Conservation (phyloP, 2,888 invertebrate species). For the Polydrusus cervinus region DNA sequence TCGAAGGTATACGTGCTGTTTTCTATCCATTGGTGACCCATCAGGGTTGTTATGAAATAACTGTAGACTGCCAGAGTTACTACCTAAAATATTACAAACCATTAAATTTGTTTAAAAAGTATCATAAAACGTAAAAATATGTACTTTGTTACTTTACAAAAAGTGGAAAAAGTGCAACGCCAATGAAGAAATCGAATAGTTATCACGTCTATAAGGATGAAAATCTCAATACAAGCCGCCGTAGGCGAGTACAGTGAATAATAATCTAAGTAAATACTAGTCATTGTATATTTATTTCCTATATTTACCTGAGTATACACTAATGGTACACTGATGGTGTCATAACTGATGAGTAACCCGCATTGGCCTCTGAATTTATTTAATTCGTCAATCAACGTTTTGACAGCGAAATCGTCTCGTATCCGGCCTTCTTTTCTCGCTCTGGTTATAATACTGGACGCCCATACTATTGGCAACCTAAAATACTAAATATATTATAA, state of each 20-base stretch:
- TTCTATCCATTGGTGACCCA: constrained; percentile 92
- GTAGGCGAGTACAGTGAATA: too few relatives aligned
- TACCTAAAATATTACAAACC: constrained; percentile 69
- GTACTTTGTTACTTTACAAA: too few relatives aligned
- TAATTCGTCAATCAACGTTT: constrained; percentile 90
- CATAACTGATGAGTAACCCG: constrained; percentile 83
- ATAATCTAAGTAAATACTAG: not conserved
- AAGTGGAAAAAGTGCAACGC: too few relatives aligned
- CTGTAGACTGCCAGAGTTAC: constrained; percentile 95
- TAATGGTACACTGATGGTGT: constrained; percentile 86
- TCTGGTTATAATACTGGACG: constrained; percentile 89
- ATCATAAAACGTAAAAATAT: too few relatives aligned
- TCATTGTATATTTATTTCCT: not conserved
- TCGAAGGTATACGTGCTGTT: constrained; percentile 80
- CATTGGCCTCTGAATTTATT: constrained; percentile 89
- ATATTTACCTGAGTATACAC: constrained; percentile 84
- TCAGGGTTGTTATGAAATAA: constrained; percentile 90
- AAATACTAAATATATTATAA: constrained; percentile 49
- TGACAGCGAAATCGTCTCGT: constrained; percentile 93
- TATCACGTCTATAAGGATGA: too few relatives aligned
- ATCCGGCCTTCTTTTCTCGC: constrained; percentile 93
- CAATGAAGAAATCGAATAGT: too few relatives aligned
- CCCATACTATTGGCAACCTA: constrained; percentile 92
- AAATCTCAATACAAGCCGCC: too few relatives aligned
- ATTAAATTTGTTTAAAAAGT: too few relatives aligned